Evolutionary conservation across 2,113 vertebrate genomes (phyloP).

Genomic region (human (Homo sapiens)): DNA sequence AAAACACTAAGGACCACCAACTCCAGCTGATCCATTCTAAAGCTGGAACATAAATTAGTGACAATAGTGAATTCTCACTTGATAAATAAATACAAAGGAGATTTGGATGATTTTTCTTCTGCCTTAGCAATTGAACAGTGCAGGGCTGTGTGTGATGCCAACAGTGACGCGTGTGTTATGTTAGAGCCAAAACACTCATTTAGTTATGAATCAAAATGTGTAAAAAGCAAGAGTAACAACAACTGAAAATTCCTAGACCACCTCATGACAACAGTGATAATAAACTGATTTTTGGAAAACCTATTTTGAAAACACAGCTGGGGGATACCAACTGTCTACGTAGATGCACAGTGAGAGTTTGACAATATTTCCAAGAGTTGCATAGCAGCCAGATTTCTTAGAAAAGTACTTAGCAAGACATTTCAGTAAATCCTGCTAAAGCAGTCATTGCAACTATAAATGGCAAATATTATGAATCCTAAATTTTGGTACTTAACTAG

Average conservation of each 20-base stretch:
- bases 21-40: neutral
- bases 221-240: neutral
- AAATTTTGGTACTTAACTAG: neutral
- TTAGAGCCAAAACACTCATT: neutral
- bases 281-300: neutral
- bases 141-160: rapidly evolving
- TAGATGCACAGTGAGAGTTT: rapidly evolving
- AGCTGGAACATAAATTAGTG: neutral
- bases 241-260: neutral
- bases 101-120: rapidly evolving
- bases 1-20: rapidly evolving
- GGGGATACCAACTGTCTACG: rapidly evolving
- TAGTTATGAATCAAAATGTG: neutral
- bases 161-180: rapidly evolving
- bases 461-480: neutral
- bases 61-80: neutral
- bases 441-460: neutral
- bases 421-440: neutral
- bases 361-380: rapidly evolving
- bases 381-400: neutral
- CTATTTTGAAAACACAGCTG: too few relatives aligned
- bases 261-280: neutral
- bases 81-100: neutral
- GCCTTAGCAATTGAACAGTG: rapidly evolving
- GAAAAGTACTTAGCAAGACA: neutral